A percentile compares a stretch with the other conserved stretches of the same genome.
phyloP scores from a whole-genome alignment of 2,113 vertebrate genomes.

The Mesoclemmys tuberculata region DNA sequence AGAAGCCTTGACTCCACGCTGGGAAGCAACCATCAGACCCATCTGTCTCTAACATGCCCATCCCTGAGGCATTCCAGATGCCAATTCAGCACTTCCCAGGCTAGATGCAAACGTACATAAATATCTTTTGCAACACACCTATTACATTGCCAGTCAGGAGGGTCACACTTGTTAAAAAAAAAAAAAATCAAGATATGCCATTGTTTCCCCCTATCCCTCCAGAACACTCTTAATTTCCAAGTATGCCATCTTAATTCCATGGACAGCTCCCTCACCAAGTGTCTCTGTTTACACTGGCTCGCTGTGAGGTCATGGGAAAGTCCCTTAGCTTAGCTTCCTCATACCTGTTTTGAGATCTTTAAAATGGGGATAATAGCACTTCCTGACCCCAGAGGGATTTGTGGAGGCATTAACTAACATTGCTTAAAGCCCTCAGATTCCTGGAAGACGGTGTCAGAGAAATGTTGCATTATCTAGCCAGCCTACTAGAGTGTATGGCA shows the following conservation, averaged over 20 bases:
- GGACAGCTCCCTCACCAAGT: neutral
- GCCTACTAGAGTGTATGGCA: too few species aligned
- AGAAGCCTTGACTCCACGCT: neutral
- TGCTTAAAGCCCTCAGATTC: neutral
- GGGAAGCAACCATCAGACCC: neutral
- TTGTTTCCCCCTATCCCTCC: constrained; percentile 20
- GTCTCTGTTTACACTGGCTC: neutral
- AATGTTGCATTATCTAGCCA: neutral
- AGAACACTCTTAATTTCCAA: constrained; percentile 31
- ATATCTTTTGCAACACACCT: rapidly evolving
- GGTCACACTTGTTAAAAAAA: neutral
- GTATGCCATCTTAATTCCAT: too few species aligned
- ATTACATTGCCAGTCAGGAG: neutral
- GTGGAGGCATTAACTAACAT: neutral
- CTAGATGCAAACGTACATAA: neutral
- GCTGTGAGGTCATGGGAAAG: neutral
- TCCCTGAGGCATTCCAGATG: neutral
- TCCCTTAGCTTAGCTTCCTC: neutral
- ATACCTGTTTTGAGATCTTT: neutral
- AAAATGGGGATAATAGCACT: neutral
- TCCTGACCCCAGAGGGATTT: neutral
- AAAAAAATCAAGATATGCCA: neutral
- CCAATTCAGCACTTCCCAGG: neutral
- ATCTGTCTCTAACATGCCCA: neutral
- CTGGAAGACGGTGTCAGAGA: neutral